These are phyloP conservation scores for Morone chrysops DNA, from an alignment of 2,113 vertebrate genomes.

Conservation along the genomic window DNA sequence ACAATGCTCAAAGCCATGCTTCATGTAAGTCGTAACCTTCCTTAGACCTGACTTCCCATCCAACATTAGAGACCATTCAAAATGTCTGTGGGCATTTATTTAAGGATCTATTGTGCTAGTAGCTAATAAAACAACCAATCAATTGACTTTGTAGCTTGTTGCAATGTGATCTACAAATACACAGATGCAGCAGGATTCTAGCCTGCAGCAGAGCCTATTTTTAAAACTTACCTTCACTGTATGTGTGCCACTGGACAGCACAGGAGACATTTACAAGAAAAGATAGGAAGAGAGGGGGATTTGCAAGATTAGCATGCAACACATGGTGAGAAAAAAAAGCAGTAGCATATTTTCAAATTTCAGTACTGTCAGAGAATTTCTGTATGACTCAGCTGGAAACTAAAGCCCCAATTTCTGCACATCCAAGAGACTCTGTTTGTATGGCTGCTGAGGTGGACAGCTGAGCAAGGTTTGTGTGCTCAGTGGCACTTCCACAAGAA, in stretches of 20 bases:
- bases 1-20: constrained; percentile 27
- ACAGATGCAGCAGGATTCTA: neutral
- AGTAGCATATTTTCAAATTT: constrained; percentile 34
- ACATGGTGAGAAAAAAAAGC: constrained; percentile 15
- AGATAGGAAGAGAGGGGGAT: neutral
- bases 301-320: constrained; percentile 40
- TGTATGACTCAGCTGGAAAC: constrained; percentile 48
- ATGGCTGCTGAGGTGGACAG: constrained; percentile 17
- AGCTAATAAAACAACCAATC: constrained; percentile 39
- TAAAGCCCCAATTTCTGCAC: constrained; percentile 44
- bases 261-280: constrained; percentile 17
- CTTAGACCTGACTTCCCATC: constrained; percentile 2
- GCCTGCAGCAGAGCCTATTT: constrained; percentile 12
- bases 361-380: constrained; percentile 19
- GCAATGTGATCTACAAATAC: constrained; percentile 18
- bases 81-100: constrained; percentile 2
- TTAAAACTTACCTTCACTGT: constrained; percentile 6
- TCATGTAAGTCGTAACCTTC: constrained; percentile 40
- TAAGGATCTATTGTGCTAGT: neutral
- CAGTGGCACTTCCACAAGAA: constrained; percentile 21
- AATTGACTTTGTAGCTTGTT: constrained; percentile 30
- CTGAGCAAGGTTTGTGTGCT: neutral
- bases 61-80: constrained; percentile 21
- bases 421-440: constrained; percentile 26
- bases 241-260: constrained; percentile 12